phyloP scores from a whole-genome alignment of 2,888 invertebrate genomes.

The Peribatodes rhomboidaria region DNA sequence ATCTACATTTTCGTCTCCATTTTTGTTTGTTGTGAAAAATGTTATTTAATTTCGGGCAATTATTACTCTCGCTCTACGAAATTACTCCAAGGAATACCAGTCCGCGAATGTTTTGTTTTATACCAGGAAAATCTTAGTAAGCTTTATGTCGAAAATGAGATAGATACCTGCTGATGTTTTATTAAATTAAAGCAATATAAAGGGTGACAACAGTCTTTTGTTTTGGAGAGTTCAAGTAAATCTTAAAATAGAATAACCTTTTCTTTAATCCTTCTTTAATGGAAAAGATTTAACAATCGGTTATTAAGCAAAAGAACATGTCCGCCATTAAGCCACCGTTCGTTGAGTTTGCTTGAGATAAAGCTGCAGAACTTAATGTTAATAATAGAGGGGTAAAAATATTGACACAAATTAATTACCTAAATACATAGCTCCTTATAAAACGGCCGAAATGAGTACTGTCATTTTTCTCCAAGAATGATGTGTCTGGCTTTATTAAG shows the following conservation, averaged over 20 bases:
- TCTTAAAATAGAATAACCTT: neutral
- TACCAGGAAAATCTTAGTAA: constrained; percentile 68
- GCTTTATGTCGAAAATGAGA: constrained; percentile 76
- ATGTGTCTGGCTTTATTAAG: constrained; percentile 75
- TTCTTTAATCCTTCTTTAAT: too few relatives aligned
- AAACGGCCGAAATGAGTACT: constrained; percentile 42
- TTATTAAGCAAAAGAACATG: neutral
- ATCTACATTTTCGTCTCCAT: constrained; percentile 74
- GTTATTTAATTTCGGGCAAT: constrained; percentile 85
- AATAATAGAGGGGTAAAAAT: neutral
- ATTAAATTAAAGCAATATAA: constrained; percentile 64
- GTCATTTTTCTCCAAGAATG: constrained; percentile 50
- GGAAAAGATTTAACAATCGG: too few relatives aligned
- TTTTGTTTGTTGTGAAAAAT: constrained; percentile 83
- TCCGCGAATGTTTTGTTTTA: constrained; percentile 76
- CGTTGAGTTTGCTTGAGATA: neutral
- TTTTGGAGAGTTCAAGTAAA: constrained; percentile 31
- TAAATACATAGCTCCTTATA: constrained; percentile 41
- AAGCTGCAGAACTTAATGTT: neutral
- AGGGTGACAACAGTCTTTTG: constrained; percentile 43
- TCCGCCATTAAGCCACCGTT: neutral
- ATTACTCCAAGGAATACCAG: constrained; percentile 84
- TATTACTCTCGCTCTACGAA: constrained; percentile 84
- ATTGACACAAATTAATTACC: constrained; percentile 27
- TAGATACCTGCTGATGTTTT: constrained; percentile 72